These are phyloP conservation scores for Dinocampus coccinellae DNA, from an alignment of 2,888 invertebrate genomes.

Conservation along the genomic window DNA sequence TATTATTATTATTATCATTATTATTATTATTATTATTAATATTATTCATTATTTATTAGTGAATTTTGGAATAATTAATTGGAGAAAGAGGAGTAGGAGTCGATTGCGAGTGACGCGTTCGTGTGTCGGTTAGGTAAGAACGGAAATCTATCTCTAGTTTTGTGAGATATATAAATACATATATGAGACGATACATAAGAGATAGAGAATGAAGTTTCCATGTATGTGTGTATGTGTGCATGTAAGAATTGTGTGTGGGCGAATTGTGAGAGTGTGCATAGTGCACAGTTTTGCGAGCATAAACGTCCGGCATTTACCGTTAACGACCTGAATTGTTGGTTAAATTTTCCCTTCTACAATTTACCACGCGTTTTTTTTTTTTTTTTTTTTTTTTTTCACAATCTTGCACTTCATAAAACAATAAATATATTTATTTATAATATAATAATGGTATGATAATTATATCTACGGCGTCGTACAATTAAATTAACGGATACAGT, in stretches of 20 bases:
- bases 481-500: too few relatives aligned
- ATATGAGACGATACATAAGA: background rate
- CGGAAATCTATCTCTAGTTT: background rate
- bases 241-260: constrained; percentile 20
- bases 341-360: constrained; percentile 14
- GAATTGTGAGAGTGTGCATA: constrained; percentile 36
- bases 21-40: background rate
- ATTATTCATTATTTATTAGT: background rate
- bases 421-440: background rate
- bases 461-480: too few relatives aligned
- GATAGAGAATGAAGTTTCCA: background rate
- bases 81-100: background rate
- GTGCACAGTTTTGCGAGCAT: constrained; percentile 54
- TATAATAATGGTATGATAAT: background rate
- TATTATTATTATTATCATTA: background rate
- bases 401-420: background rate
- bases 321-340: constrained; percentile 60
- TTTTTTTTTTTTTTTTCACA: too few relatives aligned
- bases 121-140: constrained; percentile 42
- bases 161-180: background rate
- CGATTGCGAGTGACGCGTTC: constrained; percentile 27
- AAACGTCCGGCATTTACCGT: constrained; percentile 58
- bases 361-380: constrained; percentile 10
- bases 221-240: constrained; percentile 8
- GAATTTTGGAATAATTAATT: background rate